These are phyloP conservation scores for Drosophila varians DNA, from an alignment of 1,140 invertebrate genomes.

Conservation along the genomic window DNA sequence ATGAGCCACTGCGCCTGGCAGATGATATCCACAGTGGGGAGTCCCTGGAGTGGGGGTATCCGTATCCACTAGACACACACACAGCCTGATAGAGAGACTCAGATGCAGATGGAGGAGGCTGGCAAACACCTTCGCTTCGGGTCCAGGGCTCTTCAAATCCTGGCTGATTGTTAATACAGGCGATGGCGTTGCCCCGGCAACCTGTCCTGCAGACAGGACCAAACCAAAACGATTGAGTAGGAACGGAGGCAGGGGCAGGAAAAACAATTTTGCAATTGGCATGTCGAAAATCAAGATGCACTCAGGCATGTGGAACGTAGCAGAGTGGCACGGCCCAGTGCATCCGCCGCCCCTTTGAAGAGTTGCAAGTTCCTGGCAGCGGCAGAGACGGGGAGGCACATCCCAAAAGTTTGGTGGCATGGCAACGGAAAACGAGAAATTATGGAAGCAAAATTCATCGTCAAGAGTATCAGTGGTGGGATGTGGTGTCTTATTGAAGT, in stretches of 20 bases:
- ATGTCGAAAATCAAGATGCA: constrained; percentile 73
- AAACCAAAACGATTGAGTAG: too few species aligned
- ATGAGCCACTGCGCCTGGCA: constrained; percentile 26
- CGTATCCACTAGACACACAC: constrained; percentile 14
- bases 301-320: constrained; percentile 63
- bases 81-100: constrained; percentile 9
- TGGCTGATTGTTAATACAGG: constrained; percentile 22
- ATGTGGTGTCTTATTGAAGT: constrained; percentile 2
- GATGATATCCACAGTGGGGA: background rate
- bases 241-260: background rate
- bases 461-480: constrained; percentile 1
- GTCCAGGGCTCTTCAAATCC: constrained; percentile 16
- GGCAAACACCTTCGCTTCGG: constrained; percentile 22
- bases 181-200: constrained; percentile 56
- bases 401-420: constrained; percentile 11
- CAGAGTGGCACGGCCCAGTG: constrained; percentile 56
- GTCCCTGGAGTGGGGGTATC: background rate
- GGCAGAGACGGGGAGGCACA: background rate
- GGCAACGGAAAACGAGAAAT: constrained; percentile 27
- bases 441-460: constrained; percentile 26
- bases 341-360: constrained; percentile 31
- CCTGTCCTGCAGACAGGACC: constrained; percentile 9
- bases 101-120: constrained; percentile 5
- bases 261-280: constrained; percentile 77
- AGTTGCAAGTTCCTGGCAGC: constrained; percentile 6